These are phyloP conservation scores for Metaphire vulgaris DNA, from an alignment of 1,140 invertebrate species.

Conservation along the genomic window DNA sequence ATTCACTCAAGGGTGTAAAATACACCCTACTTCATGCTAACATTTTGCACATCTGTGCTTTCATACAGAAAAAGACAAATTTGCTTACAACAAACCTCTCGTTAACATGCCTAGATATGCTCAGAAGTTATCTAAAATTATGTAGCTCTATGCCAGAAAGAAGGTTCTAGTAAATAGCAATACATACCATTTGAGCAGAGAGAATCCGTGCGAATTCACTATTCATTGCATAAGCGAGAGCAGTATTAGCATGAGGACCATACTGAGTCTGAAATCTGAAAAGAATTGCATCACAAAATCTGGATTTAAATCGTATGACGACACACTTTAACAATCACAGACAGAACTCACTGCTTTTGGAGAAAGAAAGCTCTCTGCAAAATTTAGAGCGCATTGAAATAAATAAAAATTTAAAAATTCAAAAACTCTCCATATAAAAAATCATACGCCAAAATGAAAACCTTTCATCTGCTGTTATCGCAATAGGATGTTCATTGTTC, in stretches of 20 bases:
- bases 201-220: conserved; percentile 79
- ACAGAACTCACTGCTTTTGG: not conserved
- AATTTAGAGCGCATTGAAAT: not conserved
- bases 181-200: conserved; percentile 73
- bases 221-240: conserved; percentile 88
- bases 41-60: not conserved
- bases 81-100: not conserved
- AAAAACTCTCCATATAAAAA: not conserved
- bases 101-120: not conserved
- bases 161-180: too few species aligned
- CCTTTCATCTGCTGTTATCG: too few species aligned
- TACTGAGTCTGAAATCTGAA: conserved; percentile 69
- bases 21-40: not conserved
- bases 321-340: too few species aligned
- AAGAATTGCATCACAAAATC: conserved; percentile 6
- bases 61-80: not conserved
- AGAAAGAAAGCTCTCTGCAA: conserved; percentile 17
- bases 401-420: not conserved
- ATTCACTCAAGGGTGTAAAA: too few species aligned
- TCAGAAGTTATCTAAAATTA: too few species aligned
- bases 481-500: too few species aligned
- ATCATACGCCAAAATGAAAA: too few species aligned
- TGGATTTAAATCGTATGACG: too few species aligned
- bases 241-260: conserved; percentile 70
- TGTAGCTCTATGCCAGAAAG: too few species aligned